These are phyloP conservation scores for Caenorhabditis briggsae DNA, from an alignment of 1,140 invertebrate genomes.

Conservation along the genomic window DNA sequence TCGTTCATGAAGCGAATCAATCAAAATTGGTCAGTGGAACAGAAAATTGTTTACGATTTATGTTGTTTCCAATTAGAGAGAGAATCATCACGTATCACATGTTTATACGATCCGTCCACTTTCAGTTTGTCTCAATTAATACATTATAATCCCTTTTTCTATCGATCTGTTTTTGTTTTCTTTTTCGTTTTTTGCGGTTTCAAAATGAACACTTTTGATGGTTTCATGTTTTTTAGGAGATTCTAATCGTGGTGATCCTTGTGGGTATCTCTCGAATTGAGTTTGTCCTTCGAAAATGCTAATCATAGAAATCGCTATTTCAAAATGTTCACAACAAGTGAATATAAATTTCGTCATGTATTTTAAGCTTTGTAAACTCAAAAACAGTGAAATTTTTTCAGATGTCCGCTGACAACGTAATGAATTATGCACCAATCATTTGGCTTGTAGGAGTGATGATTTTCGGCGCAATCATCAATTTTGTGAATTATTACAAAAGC, in stretches of 20 bases:
- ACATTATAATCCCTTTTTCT: neutral
- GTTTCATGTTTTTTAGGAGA: no score
- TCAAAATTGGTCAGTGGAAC: no score
- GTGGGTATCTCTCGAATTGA: no score
- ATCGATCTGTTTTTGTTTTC: neutral
- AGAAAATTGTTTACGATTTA: neutral
- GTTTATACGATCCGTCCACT: neutral
- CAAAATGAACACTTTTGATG: neutral
- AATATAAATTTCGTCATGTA: neutral
- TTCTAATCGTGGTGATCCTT: no score
- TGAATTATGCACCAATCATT: conserved; percentile 51
- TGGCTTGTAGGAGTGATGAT: conserved; percentile 43
- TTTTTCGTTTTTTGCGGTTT: neutral
- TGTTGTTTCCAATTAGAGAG: neutral
- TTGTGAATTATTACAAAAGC: conserved; percentile 49
- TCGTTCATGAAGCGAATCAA: no score
- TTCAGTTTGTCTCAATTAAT: neutral
- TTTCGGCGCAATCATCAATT: conserved; percentile 39
- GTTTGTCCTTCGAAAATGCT: no score
- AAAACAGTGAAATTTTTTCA: neutral
- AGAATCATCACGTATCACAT: neutral
- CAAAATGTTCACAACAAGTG: neutral
- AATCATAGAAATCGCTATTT: neutral
- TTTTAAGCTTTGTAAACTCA: no score
- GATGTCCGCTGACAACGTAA: conserved; percentile 42